These are phyloP conservation scores for Dasysyrphus albostriatus DNA, from an alignment of 2,888 invertebrate genomes.

Conservation along the genomic window DNA sequence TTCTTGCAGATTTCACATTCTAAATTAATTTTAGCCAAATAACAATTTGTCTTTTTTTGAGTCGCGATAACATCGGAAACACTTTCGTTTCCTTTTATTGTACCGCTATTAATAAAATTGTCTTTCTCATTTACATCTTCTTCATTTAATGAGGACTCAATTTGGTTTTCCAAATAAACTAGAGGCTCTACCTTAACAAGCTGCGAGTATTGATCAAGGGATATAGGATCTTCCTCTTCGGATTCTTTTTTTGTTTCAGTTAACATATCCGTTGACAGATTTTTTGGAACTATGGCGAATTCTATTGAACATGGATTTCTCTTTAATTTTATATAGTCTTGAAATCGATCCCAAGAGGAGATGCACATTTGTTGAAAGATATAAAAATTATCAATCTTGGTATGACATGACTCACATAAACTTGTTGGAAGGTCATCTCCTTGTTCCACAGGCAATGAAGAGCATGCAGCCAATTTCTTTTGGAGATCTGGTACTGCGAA, in stretches of 20 bases:
- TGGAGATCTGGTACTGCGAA: constrained; percentile 81
- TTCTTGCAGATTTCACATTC: constrained; percentile 82
- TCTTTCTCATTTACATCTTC: constrained; percentile 44
- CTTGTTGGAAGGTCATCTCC: constrained; percentile 81
- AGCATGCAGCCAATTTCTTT: constrained; percentile 80
- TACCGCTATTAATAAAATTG: background rate
- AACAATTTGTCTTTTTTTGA: constrained; percentile 78
- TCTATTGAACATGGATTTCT: constrained; percentile 67
- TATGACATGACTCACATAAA: constrained; percentile 80
- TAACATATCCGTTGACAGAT: background rate
- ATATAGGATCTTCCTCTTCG: background rate
- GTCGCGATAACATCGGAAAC: constrained; percentile 44
- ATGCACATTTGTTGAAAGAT: constrained; percentile 81
- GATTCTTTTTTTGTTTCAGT: background rate
- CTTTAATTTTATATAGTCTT: constrained; percentile 79
- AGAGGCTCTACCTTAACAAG: background rate
- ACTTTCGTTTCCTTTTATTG: background rate
- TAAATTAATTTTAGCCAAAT: constrained; percentile 81
- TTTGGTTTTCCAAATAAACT: background rate
- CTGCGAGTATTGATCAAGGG: background rate
- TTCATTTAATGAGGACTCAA: background rate
- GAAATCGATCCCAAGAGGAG: constrained; percentile 80
- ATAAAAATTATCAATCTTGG: constrained; percentile 80
- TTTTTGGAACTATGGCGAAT: background rate
- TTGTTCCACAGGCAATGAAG: constrained; percentile 80